These are phyloP conservation scores for Vireo griseus DNA, from an alignment of 2,797 vertebrate species.

Conservation along the genomic window DNA sequence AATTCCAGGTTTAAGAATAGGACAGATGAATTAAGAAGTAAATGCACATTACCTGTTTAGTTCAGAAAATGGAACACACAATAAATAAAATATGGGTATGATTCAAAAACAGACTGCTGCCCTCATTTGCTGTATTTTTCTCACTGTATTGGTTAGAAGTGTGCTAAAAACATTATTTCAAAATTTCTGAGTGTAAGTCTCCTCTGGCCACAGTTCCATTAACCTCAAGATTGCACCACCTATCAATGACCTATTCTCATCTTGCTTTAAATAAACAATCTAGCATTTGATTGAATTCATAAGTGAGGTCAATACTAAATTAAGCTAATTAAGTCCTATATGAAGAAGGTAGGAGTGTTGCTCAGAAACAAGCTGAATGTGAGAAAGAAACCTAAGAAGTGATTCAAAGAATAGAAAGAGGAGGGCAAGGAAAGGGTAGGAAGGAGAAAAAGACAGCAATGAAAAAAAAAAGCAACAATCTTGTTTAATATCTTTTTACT, in stretches of 20 bases:
- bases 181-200: background rate
- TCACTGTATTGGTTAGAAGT: background rate
- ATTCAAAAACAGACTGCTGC: background rate
- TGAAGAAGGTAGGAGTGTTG: constrained; percentile 46
- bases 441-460: background rate
- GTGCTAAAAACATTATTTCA: background rate
- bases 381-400: constrained; percentile 2
- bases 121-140: background rate
- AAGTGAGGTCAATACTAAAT: background rate
- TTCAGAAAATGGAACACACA: background rate
- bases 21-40: background rate
- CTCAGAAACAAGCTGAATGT: constrained; percentile 44
- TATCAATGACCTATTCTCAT: background rate
- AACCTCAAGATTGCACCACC: background rate
- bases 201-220: background rate
- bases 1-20: background rate
- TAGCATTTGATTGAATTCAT: background rate
- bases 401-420: background rate
- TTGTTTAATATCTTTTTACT: background rate
- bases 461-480: background rate
- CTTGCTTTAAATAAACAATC: background rate
- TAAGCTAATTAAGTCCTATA: background rate
- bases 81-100: background rate
- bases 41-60: background rate
- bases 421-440: background rate